A percentile compares a stretch with the other conserved stretches of the same genome.
Conservation (phyloP, 2,113 vertebrate genomes). For the Tamias sibiricus region DNA sequence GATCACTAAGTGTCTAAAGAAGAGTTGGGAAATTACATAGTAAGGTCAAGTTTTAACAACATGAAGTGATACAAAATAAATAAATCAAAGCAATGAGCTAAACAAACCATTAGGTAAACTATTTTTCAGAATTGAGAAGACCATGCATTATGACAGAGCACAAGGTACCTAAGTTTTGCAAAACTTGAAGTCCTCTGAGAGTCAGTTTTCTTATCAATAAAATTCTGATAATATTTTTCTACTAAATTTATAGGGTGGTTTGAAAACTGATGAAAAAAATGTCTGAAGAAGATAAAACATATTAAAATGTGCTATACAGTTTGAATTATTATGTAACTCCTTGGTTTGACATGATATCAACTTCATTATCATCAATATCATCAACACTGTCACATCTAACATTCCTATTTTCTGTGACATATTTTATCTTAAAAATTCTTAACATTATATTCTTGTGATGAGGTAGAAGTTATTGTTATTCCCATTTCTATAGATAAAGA, state of each 20-base stretch:
- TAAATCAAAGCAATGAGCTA: neutral
- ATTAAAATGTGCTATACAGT: neutral
- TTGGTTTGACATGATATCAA: neutral
- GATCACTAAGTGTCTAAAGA: neutral
- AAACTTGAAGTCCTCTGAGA: neutral
- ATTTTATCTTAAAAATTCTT: neutral
- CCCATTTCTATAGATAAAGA: neutral
- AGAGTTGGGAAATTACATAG: neutral
- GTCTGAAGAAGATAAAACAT: neutral
- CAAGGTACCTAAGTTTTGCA: neutral
- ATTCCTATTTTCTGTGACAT: neutral
- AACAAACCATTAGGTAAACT: neutral
- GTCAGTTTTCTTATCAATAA: neutral
- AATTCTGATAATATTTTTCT: neutral
- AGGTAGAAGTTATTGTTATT: neutral
- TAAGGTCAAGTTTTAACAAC: slow-evolving; percentile 4
- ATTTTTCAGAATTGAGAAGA: neutral
- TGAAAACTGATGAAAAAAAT: neutral
- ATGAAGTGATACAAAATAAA: neutral
- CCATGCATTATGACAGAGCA: neutral
- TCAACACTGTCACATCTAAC: neutral
- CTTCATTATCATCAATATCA: neutral
- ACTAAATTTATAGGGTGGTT: neutral
- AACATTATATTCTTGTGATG: neutral
- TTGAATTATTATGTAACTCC: neutral